Base-by-base conservation (phyloP, 2,113 vertebrate genomes). In the Suncus etruscus region DNA sequence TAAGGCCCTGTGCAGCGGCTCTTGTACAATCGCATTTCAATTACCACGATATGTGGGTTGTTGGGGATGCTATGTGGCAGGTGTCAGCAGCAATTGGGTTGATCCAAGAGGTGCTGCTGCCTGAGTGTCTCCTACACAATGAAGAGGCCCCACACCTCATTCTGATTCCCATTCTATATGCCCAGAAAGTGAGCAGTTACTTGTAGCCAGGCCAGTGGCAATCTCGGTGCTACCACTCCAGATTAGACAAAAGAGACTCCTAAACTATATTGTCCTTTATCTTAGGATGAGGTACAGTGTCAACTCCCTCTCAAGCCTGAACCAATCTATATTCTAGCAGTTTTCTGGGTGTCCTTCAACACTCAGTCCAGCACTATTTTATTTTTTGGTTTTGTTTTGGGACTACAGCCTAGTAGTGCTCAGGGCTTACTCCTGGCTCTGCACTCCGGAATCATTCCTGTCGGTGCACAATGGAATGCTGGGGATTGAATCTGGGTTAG, bases 21-120 rank as follows among this genome's bases (percentile, higher is more conserved):
- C 27, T 54, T 45, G 24, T 2, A 25, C 50, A 61, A 63, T 9
- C 72, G 39, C 24, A 27, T n/a, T 54, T 69, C 83, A 61, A 29
- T 48, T 27, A 61, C 75, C 58, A 45, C 45, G 83, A 51, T 12
- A 68, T 31, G 39, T 1, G 31, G 51, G 11, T 24, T n/a, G 68
- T 47, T 9, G 22, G 0, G 5, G 45, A 74, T 29, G 25, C 82
- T n/a, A 20, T 27, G 8, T 45, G 39, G 87, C 72, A 50, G 79
- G 39, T 31, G 12, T 63, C 68, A 45, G 61, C 63, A n/a, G 75
- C 51, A 20, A 31, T 10, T 1, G 54, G 16, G 47, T 8, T 27
- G 50, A 48, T 20, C 61, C 7, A 0, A 66, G 91, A 92, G 20
- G 63, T 3, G 1, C 0, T 3, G 1, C 0, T 31, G 81, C n/a